These are phyloP conservation scores for Xestia xanthographa DNA, from an alignment of 2,888 invertebrate species.

Conservation along the genomic window DNA sequence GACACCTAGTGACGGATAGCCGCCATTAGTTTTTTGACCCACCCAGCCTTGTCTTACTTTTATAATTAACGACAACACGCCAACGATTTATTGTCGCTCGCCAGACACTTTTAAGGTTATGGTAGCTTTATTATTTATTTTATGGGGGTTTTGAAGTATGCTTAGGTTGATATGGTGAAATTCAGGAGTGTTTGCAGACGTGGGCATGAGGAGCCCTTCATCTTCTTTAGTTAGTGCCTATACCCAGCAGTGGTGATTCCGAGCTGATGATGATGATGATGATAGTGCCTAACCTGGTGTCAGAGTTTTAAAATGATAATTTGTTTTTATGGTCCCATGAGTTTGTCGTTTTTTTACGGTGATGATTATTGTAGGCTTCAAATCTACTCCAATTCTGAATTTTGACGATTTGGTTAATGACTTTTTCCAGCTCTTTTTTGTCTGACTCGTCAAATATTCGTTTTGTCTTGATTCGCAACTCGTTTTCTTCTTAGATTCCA, in stretches of 20 bases:
- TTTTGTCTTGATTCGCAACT: background rate
- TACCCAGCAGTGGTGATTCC: too few species aligned
- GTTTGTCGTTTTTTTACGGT: too few species aligned
- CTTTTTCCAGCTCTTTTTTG: background rate
- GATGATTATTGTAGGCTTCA: too few species aligned
- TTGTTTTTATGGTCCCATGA: too few species aligned
- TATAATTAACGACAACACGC: conserved; percentile 64
- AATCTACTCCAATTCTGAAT: too few species aligned
- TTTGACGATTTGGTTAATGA: too few species aligned
- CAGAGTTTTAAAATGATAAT: too few species aligned
- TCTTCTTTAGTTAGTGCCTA: too few species aligned
- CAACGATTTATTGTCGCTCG: conserved; percentile 57
- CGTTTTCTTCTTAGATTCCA: too few species aligned
- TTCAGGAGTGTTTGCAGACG: conserved; percentile 18
- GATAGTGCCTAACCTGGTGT: too few species aligned
- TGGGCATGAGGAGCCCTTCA: background rate
- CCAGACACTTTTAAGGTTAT: conserved; percentile 56
- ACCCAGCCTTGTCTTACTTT: conserved; percentile 60
- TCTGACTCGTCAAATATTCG: background rate
- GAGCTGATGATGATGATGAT: too few species aligned
- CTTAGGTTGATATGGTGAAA: conserved; percentile 21
- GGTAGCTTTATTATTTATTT: conserved; percentile 50
- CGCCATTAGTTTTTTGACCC: conserved; percentile 63
- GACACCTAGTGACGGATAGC: conserved; percentile 66
- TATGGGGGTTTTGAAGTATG: conserved; percentile 37